phyloP scores from a whole-genome alignment of 2,797 vertebrate species.

The Onychomys arenicola region DNA sequence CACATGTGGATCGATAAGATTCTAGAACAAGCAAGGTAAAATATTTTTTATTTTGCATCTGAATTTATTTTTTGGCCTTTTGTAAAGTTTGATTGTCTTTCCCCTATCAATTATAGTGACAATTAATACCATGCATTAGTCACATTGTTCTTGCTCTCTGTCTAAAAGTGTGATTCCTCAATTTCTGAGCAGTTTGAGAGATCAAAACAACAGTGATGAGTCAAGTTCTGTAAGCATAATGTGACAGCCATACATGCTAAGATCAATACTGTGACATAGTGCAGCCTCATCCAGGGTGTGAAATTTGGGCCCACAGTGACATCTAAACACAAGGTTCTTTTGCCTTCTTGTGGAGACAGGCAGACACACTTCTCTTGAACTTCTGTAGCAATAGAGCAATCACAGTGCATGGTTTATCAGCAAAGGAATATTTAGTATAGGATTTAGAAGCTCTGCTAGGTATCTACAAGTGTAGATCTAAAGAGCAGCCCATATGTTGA shows the following conservation, averaged over 20 bases:
- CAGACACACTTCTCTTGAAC: neutral
- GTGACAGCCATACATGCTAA: neutral
- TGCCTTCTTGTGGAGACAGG: neutral
- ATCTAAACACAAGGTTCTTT: neutral
- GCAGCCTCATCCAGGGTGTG: too few relatives aligned
- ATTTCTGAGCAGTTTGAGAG: neutral
- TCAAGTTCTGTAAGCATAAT: neutral
- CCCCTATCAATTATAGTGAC: neutral
- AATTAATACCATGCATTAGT: neutral
- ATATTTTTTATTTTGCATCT: neutral
- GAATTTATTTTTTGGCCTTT: neutral
- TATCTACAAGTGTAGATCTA: neutral
- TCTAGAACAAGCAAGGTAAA: neutral
- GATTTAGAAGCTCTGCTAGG: neutral
- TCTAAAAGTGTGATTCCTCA: neutral
- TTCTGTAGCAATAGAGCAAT: neutral
- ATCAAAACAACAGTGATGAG: neutral
- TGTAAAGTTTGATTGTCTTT: neutral
- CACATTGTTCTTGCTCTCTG: neutral
- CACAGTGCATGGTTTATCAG: neutral
- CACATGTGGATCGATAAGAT: neutral
- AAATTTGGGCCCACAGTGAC: too few relatives aligned
- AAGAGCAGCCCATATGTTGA: neutral
- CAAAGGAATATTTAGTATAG: neutral
- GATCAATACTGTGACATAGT: too few relatives aligned